Percentiles rank a stretch among this genome's conserved stretches.
phyloP scores from a whole-genome alignment of 2,113 vertebrate genomes.

The Gobiocypris rarus region DNA sequence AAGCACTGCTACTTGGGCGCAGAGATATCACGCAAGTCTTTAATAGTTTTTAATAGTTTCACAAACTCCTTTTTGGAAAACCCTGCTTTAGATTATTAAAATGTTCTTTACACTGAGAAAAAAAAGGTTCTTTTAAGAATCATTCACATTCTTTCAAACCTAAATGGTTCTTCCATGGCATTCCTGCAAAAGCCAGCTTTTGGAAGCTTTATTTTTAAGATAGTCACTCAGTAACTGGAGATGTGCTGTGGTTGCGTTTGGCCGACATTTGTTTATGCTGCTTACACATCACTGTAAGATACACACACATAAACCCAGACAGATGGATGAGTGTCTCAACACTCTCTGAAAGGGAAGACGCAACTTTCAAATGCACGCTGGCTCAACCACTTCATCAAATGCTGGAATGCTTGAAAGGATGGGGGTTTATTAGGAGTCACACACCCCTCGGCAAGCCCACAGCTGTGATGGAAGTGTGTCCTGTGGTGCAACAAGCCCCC shows the following conservation, averaged over 20 bases:
- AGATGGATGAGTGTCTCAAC: conserved; percentile 18
- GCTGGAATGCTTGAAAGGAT: background rate
- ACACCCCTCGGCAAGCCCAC: background rate
- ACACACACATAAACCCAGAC: conserved; percentile 8
- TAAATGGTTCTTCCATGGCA: background rate
- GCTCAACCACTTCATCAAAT: conserved; percentile 1
- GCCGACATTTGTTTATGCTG: conserved; percentile 19
- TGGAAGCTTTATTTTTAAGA: background rate
- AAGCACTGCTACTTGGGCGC: no score
- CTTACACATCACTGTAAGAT: conserved; percentile 24
- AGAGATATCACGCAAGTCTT: no score
- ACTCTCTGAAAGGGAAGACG: conserved; percentile 10
- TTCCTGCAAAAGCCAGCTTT: background rate
- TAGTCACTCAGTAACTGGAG: background rate
- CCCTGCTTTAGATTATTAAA: background rate
- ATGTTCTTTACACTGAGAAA: background rate
- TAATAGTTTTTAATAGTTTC: no score
- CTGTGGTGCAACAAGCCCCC: conserved; percentile 36
- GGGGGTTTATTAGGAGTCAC: background rate
- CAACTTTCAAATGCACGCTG: background rate
- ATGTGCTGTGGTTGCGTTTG: background rate
- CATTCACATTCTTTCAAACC: background rate
- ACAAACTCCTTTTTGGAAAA: background rate
- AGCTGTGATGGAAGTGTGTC: conserved; percentile 27
- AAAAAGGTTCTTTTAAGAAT: background rate